Evolutionary conservation across 2,888 invertebrate genomes (phyloP), one percentile per base, ranked within the genome.

Genomic region (Melipona beecheii): DNA sequence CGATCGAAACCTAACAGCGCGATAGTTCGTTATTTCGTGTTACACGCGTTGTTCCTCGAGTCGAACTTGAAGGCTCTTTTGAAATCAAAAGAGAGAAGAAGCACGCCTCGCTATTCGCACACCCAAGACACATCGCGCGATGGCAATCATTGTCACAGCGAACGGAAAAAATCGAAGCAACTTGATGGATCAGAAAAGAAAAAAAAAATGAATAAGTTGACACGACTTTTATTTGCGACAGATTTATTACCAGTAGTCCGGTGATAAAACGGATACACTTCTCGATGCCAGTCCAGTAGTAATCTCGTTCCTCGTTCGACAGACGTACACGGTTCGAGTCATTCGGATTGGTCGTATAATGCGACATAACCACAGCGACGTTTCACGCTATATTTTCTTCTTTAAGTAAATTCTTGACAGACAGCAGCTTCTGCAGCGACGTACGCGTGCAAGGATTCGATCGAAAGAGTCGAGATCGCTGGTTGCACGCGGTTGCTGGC

Each of bases 281-380:
- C 17, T 5, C 75, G 81, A 78, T 31, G 78, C 43, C 43, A 9
- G 43, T 43, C 43, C 43, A 43, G 43, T 11, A 43, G 43, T 43
- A 43, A 43, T 43, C 43, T 11, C 43, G 43, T 43, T 43, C 36
- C 9, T 43, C 76, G 69, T 77, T 31, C 24, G 69, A 83, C 86
- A 75, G 84, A 86, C 86, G n/a, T 72, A 56, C 62, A 69, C 5
- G 68, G 77, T 73, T 78, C 74, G 68, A 80, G 83, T 87, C 64
- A 60, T 72, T 79, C 65, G 79, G 74, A 77, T 69, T 27, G 27
- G 82, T 83, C 78, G 58, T 75, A 71, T 88, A 88, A 88, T 81
- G 87, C 68, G 84, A 87, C 88, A 88, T 88, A 88, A 88, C 52
- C 88, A 75, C 88, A 88, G 88, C 88, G 60, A 19, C 43, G n/a